phyloP scores from a whole-genome alignment of 2,888 invertebrate genomes.

The Resseliella maxima region DNA sequence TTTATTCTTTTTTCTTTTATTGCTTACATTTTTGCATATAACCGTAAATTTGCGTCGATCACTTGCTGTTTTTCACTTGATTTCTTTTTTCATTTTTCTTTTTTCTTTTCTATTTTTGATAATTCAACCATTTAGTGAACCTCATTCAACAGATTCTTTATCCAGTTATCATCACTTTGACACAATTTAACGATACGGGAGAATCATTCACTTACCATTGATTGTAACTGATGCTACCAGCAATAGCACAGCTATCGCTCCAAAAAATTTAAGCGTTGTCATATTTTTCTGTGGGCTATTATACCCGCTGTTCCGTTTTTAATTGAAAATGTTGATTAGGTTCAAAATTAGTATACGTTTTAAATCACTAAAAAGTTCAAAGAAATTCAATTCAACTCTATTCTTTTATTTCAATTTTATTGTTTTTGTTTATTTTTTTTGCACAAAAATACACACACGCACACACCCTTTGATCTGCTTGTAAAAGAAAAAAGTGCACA shows the following conservation, averaged over 20 bases:
- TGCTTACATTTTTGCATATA: background rate
- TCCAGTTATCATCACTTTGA: background rate
- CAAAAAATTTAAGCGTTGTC: background rate
- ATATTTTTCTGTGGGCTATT: background rate
- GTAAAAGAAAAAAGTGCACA: background rate
- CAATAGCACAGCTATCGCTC: background rate
- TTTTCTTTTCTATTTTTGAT: too few species aligned
- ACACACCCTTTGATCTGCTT: background rate
- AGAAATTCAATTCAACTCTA: background rate
- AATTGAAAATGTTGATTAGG: background rate
- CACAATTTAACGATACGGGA: too few species aligned
- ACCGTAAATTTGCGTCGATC: background rate
- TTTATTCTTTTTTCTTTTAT: background rate
- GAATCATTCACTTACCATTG: conserved; percentile 2
- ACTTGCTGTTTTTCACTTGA: too few species aligned
- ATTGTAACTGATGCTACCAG: background rate
- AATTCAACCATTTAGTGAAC: too few species aligned
- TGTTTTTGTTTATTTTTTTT: too few species aligned
- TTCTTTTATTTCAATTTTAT: background rate
- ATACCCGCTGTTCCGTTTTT: background rate
- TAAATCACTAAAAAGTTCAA: background rate
- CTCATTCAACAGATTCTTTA: too few species aligned
- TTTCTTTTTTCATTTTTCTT: too few species aligned
- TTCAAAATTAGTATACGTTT: background rate
- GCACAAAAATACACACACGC: background rate